Evolutionary conservation across 2,113 vertebrate species (phyloP).

Genomic region (Catharus bicknelli): DNA sequence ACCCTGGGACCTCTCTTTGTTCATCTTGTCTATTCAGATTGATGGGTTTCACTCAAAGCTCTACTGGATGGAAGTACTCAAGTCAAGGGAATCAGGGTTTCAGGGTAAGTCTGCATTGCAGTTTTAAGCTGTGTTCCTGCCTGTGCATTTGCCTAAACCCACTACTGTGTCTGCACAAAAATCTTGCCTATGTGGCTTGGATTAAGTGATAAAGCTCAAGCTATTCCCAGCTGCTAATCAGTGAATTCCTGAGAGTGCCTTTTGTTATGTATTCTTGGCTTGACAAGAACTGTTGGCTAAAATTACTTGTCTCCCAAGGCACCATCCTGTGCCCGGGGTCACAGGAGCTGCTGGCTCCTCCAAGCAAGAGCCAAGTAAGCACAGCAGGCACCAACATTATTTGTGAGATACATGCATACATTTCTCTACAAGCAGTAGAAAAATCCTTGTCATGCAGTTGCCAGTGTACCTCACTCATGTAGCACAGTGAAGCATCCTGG

Average conservation of each 20-base stretch:
- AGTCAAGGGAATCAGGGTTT: background rate
- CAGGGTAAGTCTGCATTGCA: background rate
- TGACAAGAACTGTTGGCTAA: background rate
- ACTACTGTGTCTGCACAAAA: background rate
- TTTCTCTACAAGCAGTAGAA: background rate
- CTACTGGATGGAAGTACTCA: background rate
- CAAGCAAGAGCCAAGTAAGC: background rate
- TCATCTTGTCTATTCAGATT: background rate
- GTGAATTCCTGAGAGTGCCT: conserved; percentile 4
- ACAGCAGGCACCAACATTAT: background rate
- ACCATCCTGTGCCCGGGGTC: background rate
- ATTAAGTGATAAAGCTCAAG: conserved; percentile 23
- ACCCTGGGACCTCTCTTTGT: background rate
- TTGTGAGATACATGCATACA: background rate
- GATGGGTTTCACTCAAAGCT: background rate
- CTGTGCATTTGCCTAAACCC: conserved; percentile 1
- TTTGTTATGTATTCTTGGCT: conserved; percentile 34
- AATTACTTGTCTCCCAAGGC: background rate
- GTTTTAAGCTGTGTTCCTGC: background rate
- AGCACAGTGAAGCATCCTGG: background rate
- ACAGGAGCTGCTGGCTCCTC: background rate
- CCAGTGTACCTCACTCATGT: background rate
- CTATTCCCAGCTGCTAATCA: conserved; percentile 10
- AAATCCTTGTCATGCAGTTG: background rate
- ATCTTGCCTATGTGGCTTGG: background rate